phyloP scores from a whole-genome alignment of 2,797 vertebrate genomes.

The Pagetopsis macropterus region DNA sequence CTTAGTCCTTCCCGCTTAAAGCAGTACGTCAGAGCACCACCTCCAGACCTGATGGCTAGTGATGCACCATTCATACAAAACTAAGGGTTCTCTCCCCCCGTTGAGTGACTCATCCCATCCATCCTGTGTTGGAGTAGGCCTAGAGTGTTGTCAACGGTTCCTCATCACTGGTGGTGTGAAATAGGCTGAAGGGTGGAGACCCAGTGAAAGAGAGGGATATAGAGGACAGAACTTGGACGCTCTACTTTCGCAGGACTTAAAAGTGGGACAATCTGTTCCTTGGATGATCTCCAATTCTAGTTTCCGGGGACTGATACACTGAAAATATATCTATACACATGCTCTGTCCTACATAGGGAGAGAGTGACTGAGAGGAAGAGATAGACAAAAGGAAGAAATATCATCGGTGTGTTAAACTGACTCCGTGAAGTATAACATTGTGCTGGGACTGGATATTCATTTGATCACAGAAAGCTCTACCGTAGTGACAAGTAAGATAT shows the following conservation, averaged over 20 bases:
- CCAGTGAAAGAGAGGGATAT: constrained; percentile 74
- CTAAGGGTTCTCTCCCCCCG: constrained; percentile 23
- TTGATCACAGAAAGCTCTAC: not conserved
- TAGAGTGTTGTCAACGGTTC: constrained; percentile 39
- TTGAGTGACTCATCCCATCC: constrained; percentile 57
- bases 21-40: constrained; percentile 51
- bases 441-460: constrained; percentile 27
- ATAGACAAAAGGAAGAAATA: constrained; percentile 55
- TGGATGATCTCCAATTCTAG: constrained; percentile 88
- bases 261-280: constrained; percentile 91
- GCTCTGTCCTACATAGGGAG: constrained; percentile 85
- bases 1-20: constrained; percentile 31
- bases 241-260: constrained; percentile 85
- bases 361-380: constrained; percentile 45
- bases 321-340: constrained; percentile 88
- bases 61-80: constrained; percentile 62
- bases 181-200: constrained; percentile 70
- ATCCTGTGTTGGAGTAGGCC: constrained; percentile 32
- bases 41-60: constrained; percentile 30
- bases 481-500: not conserved
- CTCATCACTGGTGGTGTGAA: constrained; percentile 45
- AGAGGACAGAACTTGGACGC: constrained; percentile 84
- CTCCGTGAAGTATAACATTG: constrained; percentile 12
- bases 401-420: constrained; percentile 31
- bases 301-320: constrained; percentile 87